Base-by-base conservation (phyloP, 2,797 vertebrate species). In the Arctocebus calabarensis region DNA sequence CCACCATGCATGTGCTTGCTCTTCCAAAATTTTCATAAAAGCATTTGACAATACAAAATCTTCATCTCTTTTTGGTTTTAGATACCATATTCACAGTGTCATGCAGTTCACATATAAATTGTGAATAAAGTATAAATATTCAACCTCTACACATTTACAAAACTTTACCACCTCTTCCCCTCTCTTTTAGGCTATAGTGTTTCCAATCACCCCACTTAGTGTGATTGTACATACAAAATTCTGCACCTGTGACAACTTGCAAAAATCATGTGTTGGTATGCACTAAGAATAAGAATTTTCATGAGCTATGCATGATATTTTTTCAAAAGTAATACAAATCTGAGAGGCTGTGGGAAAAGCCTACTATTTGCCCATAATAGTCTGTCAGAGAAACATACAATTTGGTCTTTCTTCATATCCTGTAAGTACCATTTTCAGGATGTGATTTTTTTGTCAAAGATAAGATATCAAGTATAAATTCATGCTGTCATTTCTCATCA, bases 371-470 rank as follows among this genome's bases (percentile, higher is more conserved):
- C 84, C 85, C 90, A 52, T 79, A 91, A 95, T 78, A 45, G 84
- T 94, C 81, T 95, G 66, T 92, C 84, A 92, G 84, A 78, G 73
- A 96, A 95, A 84, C 62, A 95, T 7, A 93, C 45, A 94, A 83
- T 62, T 62, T 96, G 88, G 73, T 68, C 77, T 97, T 96, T 89
- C 25, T 52, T 91, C 95, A 85, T 37, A 40, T n/a, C 82, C 59
- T 73, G 5, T 84, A 88, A 86, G 57, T 92, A 94, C 84, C 81
- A 94, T 96, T 96, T 95, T 96, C 81, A 97, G 59, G 73, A 94
- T 61, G 57, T 90, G 84, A 92, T 93, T 59, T 1, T 88, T 94
- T 94, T 94, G 91, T 90, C 81, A 95, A 92, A 77, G 91, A 89
- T 95, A 94, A 89, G 70, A 90, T 82, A 91, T 37, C 25, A 93